Base-by-base conservation (phyloP, 1,140 invertebrate species). In the Drosophila biarmipes region DNA sequence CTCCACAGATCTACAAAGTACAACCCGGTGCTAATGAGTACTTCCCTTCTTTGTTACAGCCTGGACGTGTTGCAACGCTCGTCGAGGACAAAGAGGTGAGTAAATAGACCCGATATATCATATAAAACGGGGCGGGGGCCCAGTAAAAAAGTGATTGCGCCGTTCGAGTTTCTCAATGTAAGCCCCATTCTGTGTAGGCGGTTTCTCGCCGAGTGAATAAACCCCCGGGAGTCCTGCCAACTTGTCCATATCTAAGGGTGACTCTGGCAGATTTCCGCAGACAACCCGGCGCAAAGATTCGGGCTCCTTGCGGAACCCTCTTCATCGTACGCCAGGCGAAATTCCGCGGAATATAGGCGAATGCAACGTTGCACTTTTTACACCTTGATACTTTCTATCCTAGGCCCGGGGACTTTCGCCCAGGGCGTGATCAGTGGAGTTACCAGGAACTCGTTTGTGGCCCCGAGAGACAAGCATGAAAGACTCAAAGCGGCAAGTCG, bases 1-100 rank as follows among this genome's bases (percentile, higher is more conserved):
- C 37, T 27, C 38, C 14, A 14, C 17, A 55, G 17, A 34, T 34
- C 27, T 29, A 80, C 40, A 58, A 54, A 34, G 38, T 61, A 45
- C 12, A 63, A 29, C 58, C 52, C 52, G 53, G 37, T 34, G 38
- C 17, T 53, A 45, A 46, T 48, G 34, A 35, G 43, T 51, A 57
- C 17, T 46, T 73, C 61, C 51, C 61, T 84, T 78, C 67, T 73
- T 86, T 90, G 68, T 95, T 95, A 48, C 93, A 96, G 96, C 96
- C 96, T 27, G 96, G 96, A 31, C 93, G 96, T 79, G 96, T 97
- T 6, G 96, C 95, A 11, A 97, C 96, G 29, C 92, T 97, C 45
- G 92, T 96, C 31, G 94, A 96, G 92, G 95, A 96, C 73, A 93
- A 94, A 90, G 93, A 95, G 93, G 96, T 96, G 92, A 94, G 93